Base-by-base conservation (phyloP, 92 coral and sea anemone genomes). In the Umimayanthus chanpuru region DNA sequence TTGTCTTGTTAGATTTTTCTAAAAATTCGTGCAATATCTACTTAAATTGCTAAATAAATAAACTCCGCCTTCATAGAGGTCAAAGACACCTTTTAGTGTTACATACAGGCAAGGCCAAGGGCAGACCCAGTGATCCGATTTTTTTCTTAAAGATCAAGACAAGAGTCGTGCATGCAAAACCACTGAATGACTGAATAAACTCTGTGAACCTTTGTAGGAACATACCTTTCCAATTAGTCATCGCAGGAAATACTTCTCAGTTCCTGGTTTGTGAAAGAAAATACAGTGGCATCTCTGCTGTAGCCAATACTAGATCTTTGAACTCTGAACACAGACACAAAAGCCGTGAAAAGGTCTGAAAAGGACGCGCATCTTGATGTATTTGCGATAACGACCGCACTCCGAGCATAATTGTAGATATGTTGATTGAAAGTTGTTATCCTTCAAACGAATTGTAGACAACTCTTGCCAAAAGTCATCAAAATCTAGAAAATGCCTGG, bases 391-490 rank as follows among this genome's bases (percentile, higher is more conserved):
- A 75, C 53, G 18, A 25, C 79, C 44, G 9, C 79, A 14, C 50
- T 71, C 53, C 79, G 14, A 75, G 44, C 78, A 28, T 43, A 83
- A 43, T 70, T 44, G 65, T 43, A 15, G 9, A 64, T 15, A 68
- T 8, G 87, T 83, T 83, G 87, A 44, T 83, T 83, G 87, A 83
- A 26, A 70, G 11, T 38, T 40, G n/a, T 65, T 83, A 9, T 55
- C 43, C 86, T 82, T 67, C 40, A 82, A 41, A 47, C 36, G 40
- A 70, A 83, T 18, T 40, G 58, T 18, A 61, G 36, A 41, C 70
- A n/a, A 15, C 65, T 23, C 65, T 50, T 83, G 79, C 40, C 77
- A 80, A 50, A 47, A 53, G 2, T 53, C 64, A n/a, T 66, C 30
- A 43, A 41, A 40, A 12, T 49, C 9, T 38, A 40, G 76, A 26